A percentile compares a stretch with the other conserved stretches of the same genome.
Conservation (phyloP, 2,888 invertebrate species). For the Ecliptopera silaceata region DNA sequence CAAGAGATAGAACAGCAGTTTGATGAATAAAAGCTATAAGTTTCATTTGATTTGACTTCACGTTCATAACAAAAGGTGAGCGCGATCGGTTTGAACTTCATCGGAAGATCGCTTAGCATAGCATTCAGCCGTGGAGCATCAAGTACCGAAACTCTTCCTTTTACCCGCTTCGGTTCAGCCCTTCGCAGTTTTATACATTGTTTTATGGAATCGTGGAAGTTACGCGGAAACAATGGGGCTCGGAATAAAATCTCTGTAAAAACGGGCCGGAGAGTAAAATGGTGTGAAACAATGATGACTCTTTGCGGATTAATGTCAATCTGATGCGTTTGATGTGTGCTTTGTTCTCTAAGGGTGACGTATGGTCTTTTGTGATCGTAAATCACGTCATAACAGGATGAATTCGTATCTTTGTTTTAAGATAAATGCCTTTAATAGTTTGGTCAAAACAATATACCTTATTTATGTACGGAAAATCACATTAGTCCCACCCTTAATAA, state of each 20-base stretch:
- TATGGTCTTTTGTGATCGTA: too few species aligned
- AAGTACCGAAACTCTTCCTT: constrained; percentile 24
- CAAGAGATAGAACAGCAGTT: background rate
- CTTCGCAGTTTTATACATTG: constrained; percentile 49
- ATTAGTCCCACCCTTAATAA: too few species aligned
- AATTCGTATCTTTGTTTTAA: background rate
- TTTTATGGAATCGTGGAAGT: constrained; percentile 53
- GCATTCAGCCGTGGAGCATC: constrained; percentile 15
- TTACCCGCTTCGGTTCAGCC: constrained; percentile 27
- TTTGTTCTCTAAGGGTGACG: background rate
- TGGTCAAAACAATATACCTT: too few species aligned
- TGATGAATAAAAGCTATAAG: constrained; percentile 2
- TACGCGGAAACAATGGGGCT: constrained; percentile 47
- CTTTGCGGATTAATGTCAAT: constrained; percentile 37
- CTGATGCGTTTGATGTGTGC: constrained; percentile 1
- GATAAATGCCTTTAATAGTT: background rate
- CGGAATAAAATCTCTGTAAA: constrained; percentile 45
- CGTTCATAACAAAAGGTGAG: constrained; percentile 5
- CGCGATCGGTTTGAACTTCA: constrained; percentile 13
- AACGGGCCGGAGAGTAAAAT: constrained; percentile 29
- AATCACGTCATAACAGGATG: background rate
- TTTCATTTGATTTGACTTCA: background rate
- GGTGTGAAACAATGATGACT: constrained; percentile 45
- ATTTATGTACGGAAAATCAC: too few species aligned
- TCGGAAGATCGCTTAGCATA: constrained; percentile 15